Base-by-base conservation (phyloP, 2,797 vertebrate species). In the Diplodus puntazzo region DNA sequence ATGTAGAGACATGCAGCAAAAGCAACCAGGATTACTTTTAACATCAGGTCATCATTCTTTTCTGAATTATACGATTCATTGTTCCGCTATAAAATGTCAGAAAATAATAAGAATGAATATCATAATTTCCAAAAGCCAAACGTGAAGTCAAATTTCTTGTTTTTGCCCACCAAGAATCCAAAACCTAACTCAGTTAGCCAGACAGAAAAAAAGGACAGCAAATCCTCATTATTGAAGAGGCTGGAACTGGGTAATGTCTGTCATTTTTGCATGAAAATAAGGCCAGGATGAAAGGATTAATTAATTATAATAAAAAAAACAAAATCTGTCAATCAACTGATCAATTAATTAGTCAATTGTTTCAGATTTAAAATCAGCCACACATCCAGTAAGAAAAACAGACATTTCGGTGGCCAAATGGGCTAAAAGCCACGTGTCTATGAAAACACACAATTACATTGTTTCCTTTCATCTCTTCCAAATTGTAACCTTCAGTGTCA, bases 321-420 rank as follows among this genome's bases (percentile, higher is more conserved):
- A 23, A 62, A 17, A 48, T 54, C 57, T 54, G 49, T 16, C 11
- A 18, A 52, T 49, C 21, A 69, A 27, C 5, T 42, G 7, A 46
- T 68, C 43, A 69, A 27, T 45, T 45, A 63, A 73, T 45, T 43
- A 45, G 54, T 48, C 30, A 67, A 73, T 54, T 65, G 45, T 76
- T 79, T 65, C n/a, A 71, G 17, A 62, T 59, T 48, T 53, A 57
- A 57, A 63, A 62, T 21, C 30, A 63, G 43, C 20, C 49, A 69
- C 39, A 48, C n/a, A 34, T n/a, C 27, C 42, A 13, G 2, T 23
- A n/a, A 45, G 1, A 69, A 68, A 79, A 60, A 45, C 42, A 52
- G 21, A 23, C 13, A 49, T 63, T 60, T 54, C 70, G 23, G 48
- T 54, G 21, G 63, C 39, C 71, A 65, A 65, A 64, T 57, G 18